These are phyloP conservation scores for Phania funesta DNA, from an alignment of 2,888 invertebrate species.

Conservation along the genomic window DNA sequence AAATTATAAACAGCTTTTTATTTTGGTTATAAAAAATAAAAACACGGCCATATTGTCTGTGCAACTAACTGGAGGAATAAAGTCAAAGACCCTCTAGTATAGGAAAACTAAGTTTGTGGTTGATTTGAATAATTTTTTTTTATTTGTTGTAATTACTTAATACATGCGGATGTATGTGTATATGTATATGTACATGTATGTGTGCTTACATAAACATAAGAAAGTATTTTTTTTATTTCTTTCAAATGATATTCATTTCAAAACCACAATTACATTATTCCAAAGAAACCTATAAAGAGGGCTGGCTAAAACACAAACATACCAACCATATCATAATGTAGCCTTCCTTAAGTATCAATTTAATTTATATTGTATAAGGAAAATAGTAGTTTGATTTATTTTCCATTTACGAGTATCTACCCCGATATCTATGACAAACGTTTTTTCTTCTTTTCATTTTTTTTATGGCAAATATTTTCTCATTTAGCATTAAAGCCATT, in stretches of 20 bases:
- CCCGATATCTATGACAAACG: background rate
- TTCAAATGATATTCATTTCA: constrained; percentile 56
- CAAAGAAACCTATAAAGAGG: constrained; percentile 62
- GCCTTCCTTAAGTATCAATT: constrained; percentile 61
- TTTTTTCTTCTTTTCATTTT: too few species aligned
- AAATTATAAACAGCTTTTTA: background rate
- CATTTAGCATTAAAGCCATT: constrained; percentile 1
- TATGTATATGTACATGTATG: background rate
- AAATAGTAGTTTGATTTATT: background rate
- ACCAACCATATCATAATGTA: background rate
- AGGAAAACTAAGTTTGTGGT: constrained; percentile 54
- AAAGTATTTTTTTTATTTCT: constrained; percentile 39
- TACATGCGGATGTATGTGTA: background rate
- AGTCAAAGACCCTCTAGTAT: constrained; percentile 40
- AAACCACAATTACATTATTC: constrained; percentile 64
- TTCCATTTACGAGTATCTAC: background rate
- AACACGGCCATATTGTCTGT: background rate
- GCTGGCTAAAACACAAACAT: constrained; percentile 8
- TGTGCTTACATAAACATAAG: constrained; percentile 22
- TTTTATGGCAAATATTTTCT: constrained; percentile 28
- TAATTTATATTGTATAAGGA: constrained; percentile 23
- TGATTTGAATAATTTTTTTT: constrained; percentile 25
- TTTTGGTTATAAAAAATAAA: background rate
- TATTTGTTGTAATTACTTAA: constrained; percentile 33
- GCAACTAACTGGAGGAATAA: background rate